Percentiles rank a stretch among this genome's conserved stretches.
Evolutionary conservation across 2,113 vertebrate species (phyloP).

Genomic region (Setophaga petechia): DNA sequence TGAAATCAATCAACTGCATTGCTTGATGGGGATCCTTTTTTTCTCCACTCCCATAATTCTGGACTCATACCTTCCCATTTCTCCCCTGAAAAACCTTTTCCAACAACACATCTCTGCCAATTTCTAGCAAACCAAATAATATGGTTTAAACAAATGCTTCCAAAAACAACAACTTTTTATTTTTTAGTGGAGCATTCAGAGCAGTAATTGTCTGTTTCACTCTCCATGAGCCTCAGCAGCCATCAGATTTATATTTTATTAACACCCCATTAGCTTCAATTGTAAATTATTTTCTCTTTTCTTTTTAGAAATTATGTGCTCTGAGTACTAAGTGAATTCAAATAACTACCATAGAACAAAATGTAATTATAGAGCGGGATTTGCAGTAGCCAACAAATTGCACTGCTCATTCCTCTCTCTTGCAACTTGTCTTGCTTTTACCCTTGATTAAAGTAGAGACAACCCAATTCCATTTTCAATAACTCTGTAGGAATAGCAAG

Average conservation of each 20-base stretch:
- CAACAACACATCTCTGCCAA: not conserved
- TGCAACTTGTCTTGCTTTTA: constrained; percentile 23
- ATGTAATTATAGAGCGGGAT: constrained; percentile 3
- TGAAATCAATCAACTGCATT: not conserved
- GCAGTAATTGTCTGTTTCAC: constrained; percentile 27
- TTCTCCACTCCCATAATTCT: not conserved
- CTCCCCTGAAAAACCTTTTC: not conserved
- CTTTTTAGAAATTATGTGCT: not conserved
- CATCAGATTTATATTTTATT: constrained; percentile 50
- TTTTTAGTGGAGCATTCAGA: not conserved
- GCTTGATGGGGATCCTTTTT: not conserved
- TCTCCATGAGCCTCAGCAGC: not conserved
- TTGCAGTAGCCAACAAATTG: constrained; percentile 40
- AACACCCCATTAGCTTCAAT: constrained; percentile 26
- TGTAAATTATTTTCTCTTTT: not conserved
- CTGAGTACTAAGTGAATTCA: constrained; percentile 23
- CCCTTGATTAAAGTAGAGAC: constrained; percentile 17
- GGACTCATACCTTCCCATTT: not conserved
- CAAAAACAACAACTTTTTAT: not conserved
- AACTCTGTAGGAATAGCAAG: not conserved
- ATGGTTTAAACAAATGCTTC: not conserved
- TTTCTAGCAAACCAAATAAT: not conserved
- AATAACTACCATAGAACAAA: constrained; percentile 1
- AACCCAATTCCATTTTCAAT: constrained; percentile 31
- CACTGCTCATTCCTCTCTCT: constrained; percentile 2